Evolutionary conservation across 2,888 invertebrate genomes (phyloP).

Genomic region (Neria commutata): DNA sequence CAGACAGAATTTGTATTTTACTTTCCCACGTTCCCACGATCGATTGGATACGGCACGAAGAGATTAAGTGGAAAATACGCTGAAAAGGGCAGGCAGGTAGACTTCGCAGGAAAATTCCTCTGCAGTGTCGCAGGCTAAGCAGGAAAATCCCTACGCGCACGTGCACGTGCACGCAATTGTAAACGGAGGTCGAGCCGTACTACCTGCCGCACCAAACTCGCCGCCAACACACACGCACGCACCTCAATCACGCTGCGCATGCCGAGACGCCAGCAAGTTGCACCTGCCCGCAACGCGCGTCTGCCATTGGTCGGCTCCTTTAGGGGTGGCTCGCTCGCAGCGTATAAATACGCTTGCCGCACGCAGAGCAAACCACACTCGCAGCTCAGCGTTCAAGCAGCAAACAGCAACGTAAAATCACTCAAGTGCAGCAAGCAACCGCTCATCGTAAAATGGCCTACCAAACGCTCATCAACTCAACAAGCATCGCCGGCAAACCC

Average conservation of each 20-base stretch:
- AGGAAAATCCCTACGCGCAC: slow-evolving; percentile 33
- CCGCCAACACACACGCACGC: slow-evolving; percentile 31
- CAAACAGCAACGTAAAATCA: slow-evolving; percentile 12
- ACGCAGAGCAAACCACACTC: slow-evolving; percentile 13
- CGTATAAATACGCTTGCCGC: slow-evolving; percentile 44
- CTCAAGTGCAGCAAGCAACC: slow-evolving; percentile 11
- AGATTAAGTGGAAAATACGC: slow-evolving; percentile 9
- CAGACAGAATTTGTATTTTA: slow-evolving; percentile 32
- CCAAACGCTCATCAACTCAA: slow-evolving; percentile 39
- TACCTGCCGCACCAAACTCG: slow-evolving; percentile 29
- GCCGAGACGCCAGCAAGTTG: slow-evolving; percentile 19
- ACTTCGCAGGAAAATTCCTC: slow-evolving; percentile 14
- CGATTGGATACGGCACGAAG: too few species aligned
- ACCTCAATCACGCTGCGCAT: slow-evolving; percentile 27
- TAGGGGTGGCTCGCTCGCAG: slow-evolving; percentile 35
- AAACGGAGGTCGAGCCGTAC: too few species aligned
- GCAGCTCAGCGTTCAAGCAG: slow-evolving; percentile 14
- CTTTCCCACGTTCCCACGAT: slow-evolving; percentile 46
- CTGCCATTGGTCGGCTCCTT: slow-evolving; percentile 42
- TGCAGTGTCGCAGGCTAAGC: slow-evolving; percentile 18
- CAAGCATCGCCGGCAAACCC: slow-evolving; percentile 20
- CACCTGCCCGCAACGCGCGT: slow-evolving; percentile 43
- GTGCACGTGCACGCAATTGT: slow-evolving; percentile 38
- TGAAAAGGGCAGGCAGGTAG: slow-evolving; percentile 19
- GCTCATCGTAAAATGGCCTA: slow-evolving; percentile 40